Evolutionary conservation across 2,888 invertebrate genomes (phyloP), one percentile per base, ranked within the genome.

Genomic region (Dasypolia templi): DNA sequence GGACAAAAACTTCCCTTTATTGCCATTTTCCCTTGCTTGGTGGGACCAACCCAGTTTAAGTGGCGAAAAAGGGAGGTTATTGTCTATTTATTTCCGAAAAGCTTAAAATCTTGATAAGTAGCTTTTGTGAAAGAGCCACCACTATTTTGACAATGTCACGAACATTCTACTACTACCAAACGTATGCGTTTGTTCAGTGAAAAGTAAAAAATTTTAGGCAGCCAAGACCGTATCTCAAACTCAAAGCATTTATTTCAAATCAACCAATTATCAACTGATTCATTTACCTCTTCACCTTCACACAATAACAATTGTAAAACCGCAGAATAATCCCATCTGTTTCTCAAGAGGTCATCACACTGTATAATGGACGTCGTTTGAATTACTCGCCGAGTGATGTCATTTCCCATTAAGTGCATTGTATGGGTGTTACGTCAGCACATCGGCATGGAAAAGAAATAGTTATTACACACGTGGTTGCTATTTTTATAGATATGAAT

Each of bases 361-460:
- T 67, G 65, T 67, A 55, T 77, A 78, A 75, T 82, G 53, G 46
- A 65, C 29, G 78, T 72, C 72, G 77, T 84, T 86, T 64, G 69
- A 80, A 82, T 86, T 79, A 82, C 76, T 59, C 67, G 51, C 11
- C 32, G 71, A 63, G 59, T 82, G 84, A 82, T 84, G 82, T 82
- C 84, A 82, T 76, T 80, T 69, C 72, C 90, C 88, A 90, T 91
- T 89, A 89, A 88, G 85, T 86, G 89, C 90, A 91, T 90, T 90
- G 89, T 89, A 85, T 85, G 82, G 66, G 46, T 67, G 70, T 90
- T 89, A 81, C 91, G 91, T 93, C 91, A 92, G 64, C 70, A 42
- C 32, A 35, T 77, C 82, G 77, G 77, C 68, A 85, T 82, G 88
- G 86, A 89, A 87, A 90, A 92, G 92, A 92, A 92, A 92, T 89